Conservation (phyloP, 1,140 invertebrate genomes). For the Andricus grossulariae region DNA sequence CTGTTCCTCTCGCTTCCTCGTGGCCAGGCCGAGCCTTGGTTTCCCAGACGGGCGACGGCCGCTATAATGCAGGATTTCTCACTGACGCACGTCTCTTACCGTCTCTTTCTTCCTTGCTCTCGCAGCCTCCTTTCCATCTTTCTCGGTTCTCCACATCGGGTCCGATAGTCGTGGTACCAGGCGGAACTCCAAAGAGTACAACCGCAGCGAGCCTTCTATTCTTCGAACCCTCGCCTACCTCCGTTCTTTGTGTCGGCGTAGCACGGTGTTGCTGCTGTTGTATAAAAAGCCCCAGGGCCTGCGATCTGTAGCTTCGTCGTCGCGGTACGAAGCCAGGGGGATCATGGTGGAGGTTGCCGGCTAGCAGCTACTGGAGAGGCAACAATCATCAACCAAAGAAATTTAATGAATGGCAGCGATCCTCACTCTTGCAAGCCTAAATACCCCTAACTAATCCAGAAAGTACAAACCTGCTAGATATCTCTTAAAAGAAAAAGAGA, state of each 20-base stretch:
- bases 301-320: constrained; percentile 36
- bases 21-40: constrained; percentile 38
- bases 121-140: constrained; percentile 32
- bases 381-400: constrained; percentile 45
- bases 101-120: constrained; percentile 11
- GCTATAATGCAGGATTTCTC: constrained; percentile 50
- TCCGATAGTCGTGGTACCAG: constrained; percentile 38
- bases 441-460: too few relatives aligned
- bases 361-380: constrained; percentile 48
- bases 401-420: constrained; percentile 66
- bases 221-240: constrained; percentile 44
- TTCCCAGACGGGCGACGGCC: constrained; percentile 44
- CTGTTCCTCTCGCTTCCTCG: constrained; percentile 64
- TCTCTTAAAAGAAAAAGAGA: too few relatives aligned
- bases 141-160: constrained; percentile 42
- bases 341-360: background rate
- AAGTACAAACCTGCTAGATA: too few relatives aligned
- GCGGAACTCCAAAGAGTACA: constrained; percentile 45
- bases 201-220: constrained; percentile 31
- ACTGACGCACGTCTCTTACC: constrained; percentile 42
- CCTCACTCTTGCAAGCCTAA: constrained; percentile 23
- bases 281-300: constrained; percentile 44
- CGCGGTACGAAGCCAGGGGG: constrained; percentile 24
- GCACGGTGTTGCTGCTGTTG: constrained; percentile 46
- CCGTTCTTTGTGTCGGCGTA: constrained; percentile 49